phyloP scores from a whole-genome alignment of 2,113 vertebrate species.

The Anthoscopus minutus region DNA sequence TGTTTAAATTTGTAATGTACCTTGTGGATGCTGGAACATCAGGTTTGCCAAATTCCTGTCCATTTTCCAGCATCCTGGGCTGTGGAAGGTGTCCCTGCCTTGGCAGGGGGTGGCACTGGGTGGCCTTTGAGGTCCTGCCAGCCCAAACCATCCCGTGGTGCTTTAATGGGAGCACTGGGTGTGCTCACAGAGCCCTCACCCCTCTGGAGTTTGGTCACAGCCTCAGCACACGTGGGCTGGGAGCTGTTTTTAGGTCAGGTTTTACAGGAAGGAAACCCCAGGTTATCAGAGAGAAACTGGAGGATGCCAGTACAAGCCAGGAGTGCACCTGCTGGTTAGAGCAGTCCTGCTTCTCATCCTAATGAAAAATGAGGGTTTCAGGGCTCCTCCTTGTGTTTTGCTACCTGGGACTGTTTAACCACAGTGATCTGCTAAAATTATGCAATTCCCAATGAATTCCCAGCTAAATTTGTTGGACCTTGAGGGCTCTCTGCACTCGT shows the following conservation, averaged over 20 bases:
- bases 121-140: background rate
- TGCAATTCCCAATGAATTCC: background rate
- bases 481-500: background rate
- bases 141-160: background rate
- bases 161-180: background rate
- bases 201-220: background rate
- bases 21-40: background rate
- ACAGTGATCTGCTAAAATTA: background rate
- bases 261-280: background rate
- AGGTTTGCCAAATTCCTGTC: background rate
- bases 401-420: background rate
- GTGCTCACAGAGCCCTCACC: background rate
- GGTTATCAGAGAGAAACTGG: background rate
- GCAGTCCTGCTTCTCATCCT: background rate
- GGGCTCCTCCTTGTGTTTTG: background rate
- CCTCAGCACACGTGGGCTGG: background rate
- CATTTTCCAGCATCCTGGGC: background rate
- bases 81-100: background rate
- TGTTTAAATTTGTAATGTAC: accelerated
- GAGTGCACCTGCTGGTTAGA: background rate
- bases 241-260: background rate
- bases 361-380: background rate
- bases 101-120: background rate
- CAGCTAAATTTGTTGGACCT: background rate
- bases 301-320: background rate